Evolutionary conservation across 1,140 invertebrate genomes (phyloP).

Genomic region (Drosophila ficusphila): DNA sequence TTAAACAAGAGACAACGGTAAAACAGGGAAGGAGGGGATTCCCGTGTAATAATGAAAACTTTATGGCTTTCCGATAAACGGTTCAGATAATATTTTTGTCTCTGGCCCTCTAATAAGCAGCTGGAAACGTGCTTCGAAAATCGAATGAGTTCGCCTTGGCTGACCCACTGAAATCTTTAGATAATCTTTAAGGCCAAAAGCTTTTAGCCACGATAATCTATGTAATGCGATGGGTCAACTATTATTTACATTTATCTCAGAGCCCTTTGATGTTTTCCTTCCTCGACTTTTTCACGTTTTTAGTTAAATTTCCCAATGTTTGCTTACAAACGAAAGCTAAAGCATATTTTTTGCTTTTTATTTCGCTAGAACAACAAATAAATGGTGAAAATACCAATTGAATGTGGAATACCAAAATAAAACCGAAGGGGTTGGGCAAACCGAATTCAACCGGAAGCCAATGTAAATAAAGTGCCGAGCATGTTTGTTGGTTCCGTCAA

Average conservation of each 20-base stretch:
- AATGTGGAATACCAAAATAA: constrained; percentile 35
- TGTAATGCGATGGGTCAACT: constrained; percentile 30
- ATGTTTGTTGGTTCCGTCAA: constrained; percentile 81
- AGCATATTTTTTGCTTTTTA: constrained; percentile 73
- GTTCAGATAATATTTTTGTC: constrained; percentile 33
- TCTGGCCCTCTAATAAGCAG: constrained; percentile 31
- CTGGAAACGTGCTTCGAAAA: constrained; percentile 52
- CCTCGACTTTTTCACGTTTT: constrained; percentile 1
- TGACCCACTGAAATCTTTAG: constrained; percentile 44
- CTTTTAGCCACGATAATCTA: constrained; percentile 31
- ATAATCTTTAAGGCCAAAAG: constrained; percentile 46
- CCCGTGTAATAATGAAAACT: constrained; percentile 74
- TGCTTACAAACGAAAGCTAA: constrained; percentile 45
- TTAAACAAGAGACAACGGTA: constrained; percentile 72
- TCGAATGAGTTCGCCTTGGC: constrained; percentile 18
- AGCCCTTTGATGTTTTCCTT: constrained; percentile 32
- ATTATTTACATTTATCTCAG: constrained; percentile 33
- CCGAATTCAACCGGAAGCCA: constrained; percentile 79
- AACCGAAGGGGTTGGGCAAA: constrained; percentile 22
- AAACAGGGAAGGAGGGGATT: constrained; percentile 8
- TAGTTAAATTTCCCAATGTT: constrained; percentile 14
- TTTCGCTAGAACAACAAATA: constrained; percentile 71
- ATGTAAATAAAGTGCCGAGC: constrained; percentile 76
- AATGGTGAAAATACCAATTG: constrained; percentile 60
- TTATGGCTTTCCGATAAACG: constrained; percentile 80